phyloP scores from a whole-genome alignment of 2,797 vertebrate species.

The Cyprinodon diabolis region DNA sequence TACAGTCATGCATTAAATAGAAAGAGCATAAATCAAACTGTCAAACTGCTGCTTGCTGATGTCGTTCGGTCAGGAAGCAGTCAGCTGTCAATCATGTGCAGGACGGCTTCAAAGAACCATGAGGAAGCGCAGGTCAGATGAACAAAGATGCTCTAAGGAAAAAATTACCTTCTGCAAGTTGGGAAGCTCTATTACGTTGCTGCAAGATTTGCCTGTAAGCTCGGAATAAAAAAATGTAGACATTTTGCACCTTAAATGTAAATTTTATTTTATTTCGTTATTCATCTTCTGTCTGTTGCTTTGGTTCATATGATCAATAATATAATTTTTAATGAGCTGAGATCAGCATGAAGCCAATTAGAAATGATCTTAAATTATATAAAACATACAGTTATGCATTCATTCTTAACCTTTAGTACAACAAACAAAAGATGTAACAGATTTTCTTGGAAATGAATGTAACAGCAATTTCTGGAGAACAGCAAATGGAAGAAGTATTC shows the following conservation, averaged over 20 bases:
- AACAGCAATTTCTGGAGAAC: too few relatives aligned
- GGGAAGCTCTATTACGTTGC: neutral
- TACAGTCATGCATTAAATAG: neutral
- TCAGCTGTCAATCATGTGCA: conserved; percentile 61
- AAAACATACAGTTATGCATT: too few relatives aligned
- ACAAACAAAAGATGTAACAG: too few relatives aligned
- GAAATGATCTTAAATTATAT: too few relatives aligned
- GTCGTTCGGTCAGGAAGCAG: conserved; percentile 71
- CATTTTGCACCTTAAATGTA: neutral
- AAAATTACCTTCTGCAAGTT: neutral
- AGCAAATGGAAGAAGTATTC: neutral
- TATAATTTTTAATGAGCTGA: too few relatives aligned
- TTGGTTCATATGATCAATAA: too few relatives aligned
- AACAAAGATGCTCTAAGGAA: neutral
- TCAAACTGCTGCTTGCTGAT: conserved; percentile 75
- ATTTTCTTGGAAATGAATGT: too few relatives aligned
- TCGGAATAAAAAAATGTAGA: neutral
- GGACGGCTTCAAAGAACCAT: neutral
- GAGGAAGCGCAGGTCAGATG: neutral
- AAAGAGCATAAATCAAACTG: conserved; percentile 82
- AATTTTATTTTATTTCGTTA: neutral
- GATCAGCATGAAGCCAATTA: too few relatives aligned
- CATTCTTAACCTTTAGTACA: neutral
- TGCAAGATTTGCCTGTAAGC: neutral
- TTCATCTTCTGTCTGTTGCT: too few relatives aligned